phyloP scores from a whole-genome alignment of 2,888 invertebrate species.

The Malthinus seriepunctatus region DNA sequence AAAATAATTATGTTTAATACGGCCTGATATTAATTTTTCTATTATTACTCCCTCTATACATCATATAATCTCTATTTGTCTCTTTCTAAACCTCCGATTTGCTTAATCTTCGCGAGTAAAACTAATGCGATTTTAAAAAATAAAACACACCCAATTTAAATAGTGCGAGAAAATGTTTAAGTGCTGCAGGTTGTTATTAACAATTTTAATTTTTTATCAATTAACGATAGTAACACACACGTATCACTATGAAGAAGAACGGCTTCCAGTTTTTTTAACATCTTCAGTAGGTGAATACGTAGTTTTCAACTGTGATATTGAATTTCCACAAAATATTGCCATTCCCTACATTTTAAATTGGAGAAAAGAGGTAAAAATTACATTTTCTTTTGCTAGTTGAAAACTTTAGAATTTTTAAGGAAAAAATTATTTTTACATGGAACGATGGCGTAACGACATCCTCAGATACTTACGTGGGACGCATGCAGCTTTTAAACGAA shows the following conservation, averaged over 20 bases:
- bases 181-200: constrained; percentile 23
- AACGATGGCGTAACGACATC: constrained; percentile 72
- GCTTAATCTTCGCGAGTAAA: constrained; percentile 23
- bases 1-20: background rate
- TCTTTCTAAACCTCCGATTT: constrained; percentile 26
- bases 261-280: constrained; percentile 52
- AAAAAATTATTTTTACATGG: constrained; percentile 80
- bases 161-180: constrained; percentile 15
- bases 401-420: constrained; percentile 60
- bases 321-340: constrained; percentile 83
- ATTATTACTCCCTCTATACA: constrained; percentile 26
- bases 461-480: constrained; percentile 71
- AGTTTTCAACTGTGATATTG: constrained; percentile 81
- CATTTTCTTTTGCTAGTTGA: background rate
- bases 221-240: constrained; percentile 25
- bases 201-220: constrained; percentile 25
- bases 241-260: constrained; percentile 47
- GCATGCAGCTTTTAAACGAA: constrained; percentile 67
- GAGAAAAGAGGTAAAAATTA: constrained; percentile 76
- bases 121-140: constrained; percentile 15
- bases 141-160: constrained; percentile 5
- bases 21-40: constrained; percentile 13
- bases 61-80: constrained; percentile 9
- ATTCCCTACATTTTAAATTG: constrained; percentile 88
- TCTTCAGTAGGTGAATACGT: constrained; percentile 78